Base-by-base conservation (phyloP, 2,888 invertebrate genomes). In the Automeris io region DNA sequence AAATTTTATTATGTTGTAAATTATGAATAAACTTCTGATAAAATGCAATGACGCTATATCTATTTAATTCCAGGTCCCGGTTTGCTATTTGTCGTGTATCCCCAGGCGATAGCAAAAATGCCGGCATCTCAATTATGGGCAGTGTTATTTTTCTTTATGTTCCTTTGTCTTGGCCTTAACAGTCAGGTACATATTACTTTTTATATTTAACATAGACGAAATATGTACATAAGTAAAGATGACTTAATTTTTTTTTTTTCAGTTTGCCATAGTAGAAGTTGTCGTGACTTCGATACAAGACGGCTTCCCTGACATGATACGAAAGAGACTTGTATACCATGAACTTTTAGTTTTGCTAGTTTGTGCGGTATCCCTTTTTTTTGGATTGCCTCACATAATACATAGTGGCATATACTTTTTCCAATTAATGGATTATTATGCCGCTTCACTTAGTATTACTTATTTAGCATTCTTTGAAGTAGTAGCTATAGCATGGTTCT, bases 241-340 rank as follows among this genome's bases (percentile, higher is more conserved):
- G 19, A 16, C 9, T 11, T 45, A 38, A 12, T 36, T 25, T 25
- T 45, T 37, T 34, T 35, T 21, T 39, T 90, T 91, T 49, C 83
- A 96, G 95, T 97, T 97, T 81, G 96, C 97, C 21, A 95, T 96
- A 46, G 96, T 97, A 33, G 97, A 97, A 85, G 97, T 97, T 4
- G 95, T 97, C 2, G 95, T 97, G 2, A 96, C 97, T 2, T 95
- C 96, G 4, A 93, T 97, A 56, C 95, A 96, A 82, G 97, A 97
- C 67, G 96, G 96, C 18, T 97, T 96, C 71, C 95, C 95, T 0
- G 91, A 91, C 46, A 93, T 94, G 92, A 95, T 97, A 42, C 93
- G 93, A 60, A 92, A 89, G 52, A 90, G 91, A 61, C 88, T 96
- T 37, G 92, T 94, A 51, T 94, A 94, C 62, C 96, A 96, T 64